Base-by-base conservation (phyloP, 2,797 vertebrate species). In the Xenentodon cancila region DNA sequence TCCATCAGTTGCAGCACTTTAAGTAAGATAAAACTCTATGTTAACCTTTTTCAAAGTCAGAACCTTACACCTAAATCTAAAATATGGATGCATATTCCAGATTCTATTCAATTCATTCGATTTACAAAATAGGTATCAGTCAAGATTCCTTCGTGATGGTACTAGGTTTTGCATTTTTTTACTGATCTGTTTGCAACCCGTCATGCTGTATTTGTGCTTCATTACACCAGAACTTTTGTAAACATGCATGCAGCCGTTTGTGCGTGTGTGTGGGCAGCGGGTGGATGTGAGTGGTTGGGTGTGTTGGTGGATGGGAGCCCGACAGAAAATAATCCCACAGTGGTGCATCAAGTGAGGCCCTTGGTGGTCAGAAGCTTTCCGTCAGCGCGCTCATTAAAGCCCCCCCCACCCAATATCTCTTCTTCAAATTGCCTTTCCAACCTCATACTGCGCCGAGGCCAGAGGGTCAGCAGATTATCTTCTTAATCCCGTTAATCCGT, bases 401-500 rank as follows among this genome's bases (percentile, higher is more conserved):
- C 37, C 67, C 37, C 67, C 69, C 25, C 25, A 25, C 25, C 25
- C 25, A n/a, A 64, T 67, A 77, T 82, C 80, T 87, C 73, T 49
- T 77, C 82, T 82, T 90, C 86, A 89, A 90, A 91, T 90, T 88
- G 89, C 85, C 88, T 91, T 85, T 83, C 85, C 84, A 66, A 83
- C 84, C 79, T 84, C 88, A 88, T 79, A 77, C 86, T 62, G 84
- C 49, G 80, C 51, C 0, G 32, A 75, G 88, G 85, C 79, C 88
- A 84, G 57, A 77, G 87, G 89, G 88, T 90, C 87, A 86, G 61
- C 85, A 90, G 90, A 92, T 91, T 90, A 91, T 90, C 77, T 81
- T 70, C 83, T 87, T 90, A 91, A 92, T 90, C 90, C 90, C 57
- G 73, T 90, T 91, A 92, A 92, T 92, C 91, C 89, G 47, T 84